Percentiles rank a stretch among this genome's conserved stretches.
phyloP scores from a whole-genome alignment of 2,797 vertebrate genomes.

The Falco naumanni region DNA sequence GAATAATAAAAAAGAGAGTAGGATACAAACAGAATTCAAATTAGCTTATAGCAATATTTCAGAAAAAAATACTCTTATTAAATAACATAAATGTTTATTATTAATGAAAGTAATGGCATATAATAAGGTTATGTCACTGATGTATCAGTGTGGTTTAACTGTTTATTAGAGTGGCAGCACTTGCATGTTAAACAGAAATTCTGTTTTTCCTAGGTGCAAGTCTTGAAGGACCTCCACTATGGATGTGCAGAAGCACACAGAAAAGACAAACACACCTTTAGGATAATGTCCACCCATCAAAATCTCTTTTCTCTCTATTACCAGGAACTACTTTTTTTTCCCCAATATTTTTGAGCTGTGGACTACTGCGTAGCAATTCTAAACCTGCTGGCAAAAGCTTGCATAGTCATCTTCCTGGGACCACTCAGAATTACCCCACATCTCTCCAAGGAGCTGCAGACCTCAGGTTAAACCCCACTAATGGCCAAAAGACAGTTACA shows the following conservation, averaged over 20 bases:
- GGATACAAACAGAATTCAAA: neutral
- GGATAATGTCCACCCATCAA: neutral
- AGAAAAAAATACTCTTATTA: neutral
- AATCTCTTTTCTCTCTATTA: neutral
- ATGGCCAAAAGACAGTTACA: neutral
- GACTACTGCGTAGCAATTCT: neutral
- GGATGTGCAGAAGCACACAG: neutral
- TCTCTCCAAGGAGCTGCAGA: neutral
- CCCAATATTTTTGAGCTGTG: neutral
- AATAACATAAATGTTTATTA: constrained; percentile 3
- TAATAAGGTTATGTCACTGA: neutral
- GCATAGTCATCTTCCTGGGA: neutral
- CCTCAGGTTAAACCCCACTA: neutral
- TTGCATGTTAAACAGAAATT: neutral
- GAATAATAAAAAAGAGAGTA: neutral
- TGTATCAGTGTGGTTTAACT: neutral
- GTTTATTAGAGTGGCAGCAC: neutral
- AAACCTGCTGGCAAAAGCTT: neutral
- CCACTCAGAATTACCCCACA: neutral
- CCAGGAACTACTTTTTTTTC: neutral
- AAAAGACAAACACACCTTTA: neutral
- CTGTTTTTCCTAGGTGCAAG: neutral
- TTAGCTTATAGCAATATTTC: neutral
- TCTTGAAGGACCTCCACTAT: neutral
- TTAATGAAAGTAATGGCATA: neutral